phyloP scores from a whole-genome alignment of 1,140 invertebrate species.

The Elysia chlorotica region DNA sequence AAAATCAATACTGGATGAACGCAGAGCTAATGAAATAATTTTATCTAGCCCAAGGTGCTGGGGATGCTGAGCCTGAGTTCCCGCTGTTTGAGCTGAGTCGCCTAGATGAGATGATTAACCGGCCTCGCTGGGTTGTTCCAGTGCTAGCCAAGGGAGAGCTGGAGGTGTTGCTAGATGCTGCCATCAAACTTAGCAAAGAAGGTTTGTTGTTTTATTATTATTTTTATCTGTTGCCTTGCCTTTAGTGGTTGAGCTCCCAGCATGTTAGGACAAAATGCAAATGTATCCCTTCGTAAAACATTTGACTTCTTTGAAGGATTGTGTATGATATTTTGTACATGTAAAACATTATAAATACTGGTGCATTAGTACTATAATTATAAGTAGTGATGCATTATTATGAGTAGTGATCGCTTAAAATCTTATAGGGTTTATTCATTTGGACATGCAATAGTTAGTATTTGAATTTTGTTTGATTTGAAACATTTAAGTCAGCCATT shows the following conservation, averaged over 20 bases:
- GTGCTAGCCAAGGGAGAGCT: constrained; percentile 95
- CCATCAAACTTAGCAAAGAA: constrained; percentile 83
- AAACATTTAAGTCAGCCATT: no score
- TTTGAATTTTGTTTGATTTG: constrained; percentile 35
- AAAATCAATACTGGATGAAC: not conserved
- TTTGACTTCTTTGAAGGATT: no score
- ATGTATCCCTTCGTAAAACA: no score
- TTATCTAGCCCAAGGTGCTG: constrained; percentile 25
- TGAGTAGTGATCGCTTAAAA: no score
- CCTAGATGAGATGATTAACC: constrained; percentile 90
- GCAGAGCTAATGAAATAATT: not conserved
- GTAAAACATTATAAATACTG: no score
- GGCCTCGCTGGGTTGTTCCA: constrained; percentile 93
- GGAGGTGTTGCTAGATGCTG: constrained; percentile 86
- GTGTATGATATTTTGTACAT: no score
- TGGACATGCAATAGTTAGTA: not conserved
- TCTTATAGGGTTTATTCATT: no score
- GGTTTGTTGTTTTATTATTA: no score
- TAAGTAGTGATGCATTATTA: no score
- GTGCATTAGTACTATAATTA: no score
- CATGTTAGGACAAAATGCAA: not conserved
- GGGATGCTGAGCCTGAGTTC: constrained; percentile 74
- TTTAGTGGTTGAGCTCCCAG: not conserved
- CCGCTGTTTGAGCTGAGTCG: constrained; percentile 83
- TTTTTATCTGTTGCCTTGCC: no score